These are phyloP conservation scores for Helostoma temminkii DNA, from an alignment of 2,797 vertebrate species.

Conservation along the genomic window DNA sequence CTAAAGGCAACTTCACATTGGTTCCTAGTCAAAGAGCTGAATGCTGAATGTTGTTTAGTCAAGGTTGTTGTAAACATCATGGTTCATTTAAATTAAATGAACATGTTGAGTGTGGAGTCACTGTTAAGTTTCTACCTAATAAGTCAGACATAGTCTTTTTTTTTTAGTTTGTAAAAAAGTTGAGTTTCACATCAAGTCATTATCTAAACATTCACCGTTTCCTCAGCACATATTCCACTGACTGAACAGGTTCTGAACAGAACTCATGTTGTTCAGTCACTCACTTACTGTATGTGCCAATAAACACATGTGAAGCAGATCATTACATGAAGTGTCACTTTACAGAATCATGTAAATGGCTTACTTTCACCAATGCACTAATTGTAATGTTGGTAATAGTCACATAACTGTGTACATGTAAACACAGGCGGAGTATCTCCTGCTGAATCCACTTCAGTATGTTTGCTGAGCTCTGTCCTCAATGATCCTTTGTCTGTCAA, in stretches of 20 bases:
- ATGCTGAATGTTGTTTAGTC: too few species aligned
- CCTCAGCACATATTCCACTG: not conserved
- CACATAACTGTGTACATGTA: constrained; percentile 56
- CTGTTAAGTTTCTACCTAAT: too few species aligned
- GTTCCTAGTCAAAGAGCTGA: too few species aligned
- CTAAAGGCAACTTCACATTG: too few species aligned
- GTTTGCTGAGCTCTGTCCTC: constrained; percentile 70
- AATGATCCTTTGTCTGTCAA: constrained; percentile 82
- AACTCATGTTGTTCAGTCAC: constrained; percentile 13
- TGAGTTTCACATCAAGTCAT: not conserved
- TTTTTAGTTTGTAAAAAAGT: not conserved
- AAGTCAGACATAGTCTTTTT: too few species aligned
- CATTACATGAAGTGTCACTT: constrained; percentile 65
- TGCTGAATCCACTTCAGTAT: constrained; percentile 75
- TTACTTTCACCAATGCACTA: constrained; percentile 55
- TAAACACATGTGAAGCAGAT: constrained; percentile 39
- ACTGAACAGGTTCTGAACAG: not conserved
- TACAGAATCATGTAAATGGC: constrained; percentile 54
- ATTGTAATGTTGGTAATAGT: constrained; percentile 63
- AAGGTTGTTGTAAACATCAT: too few species aligned
- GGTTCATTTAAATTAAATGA: too few species aligned
- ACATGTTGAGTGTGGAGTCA: too few species aligned
- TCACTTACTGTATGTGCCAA: constrained; percentile 25
- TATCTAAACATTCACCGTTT: not conserved
- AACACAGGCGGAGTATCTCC: constrained; percentile 66